Evolutionary conservation across 2,113 vertebrate genomes (phyloP).

Genomic region (Brachypodius melanocephalos): DNA sequence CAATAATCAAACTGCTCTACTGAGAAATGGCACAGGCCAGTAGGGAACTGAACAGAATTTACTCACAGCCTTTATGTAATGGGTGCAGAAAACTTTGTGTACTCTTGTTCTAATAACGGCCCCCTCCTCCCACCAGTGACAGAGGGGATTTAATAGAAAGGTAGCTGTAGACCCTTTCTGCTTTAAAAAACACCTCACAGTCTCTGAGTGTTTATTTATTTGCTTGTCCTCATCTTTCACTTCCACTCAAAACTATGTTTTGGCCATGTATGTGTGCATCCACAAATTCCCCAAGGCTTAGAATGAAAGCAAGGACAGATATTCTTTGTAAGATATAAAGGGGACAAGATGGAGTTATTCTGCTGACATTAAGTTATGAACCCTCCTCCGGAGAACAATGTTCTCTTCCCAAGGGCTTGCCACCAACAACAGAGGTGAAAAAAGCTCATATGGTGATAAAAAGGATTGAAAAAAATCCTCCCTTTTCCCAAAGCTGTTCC

Average conservation of each 20-base stretch:
- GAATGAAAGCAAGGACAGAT: not conserved
- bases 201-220: not conserved
- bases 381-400: not conserved
- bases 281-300: not conserved
- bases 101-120: not conserved
- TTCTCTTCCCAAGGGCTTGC: not conserved
- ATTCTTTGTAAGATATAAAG: not conserved
- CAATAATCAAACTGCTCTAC: not conserved
- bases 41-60: not conserved
- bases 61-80: not conserved
- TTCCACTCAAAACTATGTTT: not conserved
- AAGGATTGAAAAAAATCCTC: not conserved
- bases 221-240: not conserved
- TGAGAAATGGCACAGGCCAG: not conserved
- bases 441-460: not conserved
- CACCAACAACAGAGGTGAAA: not conserved
- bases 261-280: fast-evolving
- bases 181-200: not conserved
- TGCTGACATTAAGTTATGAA: not conserved
- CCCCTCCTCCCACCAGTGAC: not conserved
- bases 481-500: not conserved
- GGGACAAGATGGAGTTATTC: not conserved
- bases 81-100: not conserved
- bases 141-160: not conserved
- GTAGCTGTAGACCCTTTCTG: not conserved